Base-by-base conservation (phyloP, 2,113 vertebrate genomes). In the Sterna hirundo region DNA sequence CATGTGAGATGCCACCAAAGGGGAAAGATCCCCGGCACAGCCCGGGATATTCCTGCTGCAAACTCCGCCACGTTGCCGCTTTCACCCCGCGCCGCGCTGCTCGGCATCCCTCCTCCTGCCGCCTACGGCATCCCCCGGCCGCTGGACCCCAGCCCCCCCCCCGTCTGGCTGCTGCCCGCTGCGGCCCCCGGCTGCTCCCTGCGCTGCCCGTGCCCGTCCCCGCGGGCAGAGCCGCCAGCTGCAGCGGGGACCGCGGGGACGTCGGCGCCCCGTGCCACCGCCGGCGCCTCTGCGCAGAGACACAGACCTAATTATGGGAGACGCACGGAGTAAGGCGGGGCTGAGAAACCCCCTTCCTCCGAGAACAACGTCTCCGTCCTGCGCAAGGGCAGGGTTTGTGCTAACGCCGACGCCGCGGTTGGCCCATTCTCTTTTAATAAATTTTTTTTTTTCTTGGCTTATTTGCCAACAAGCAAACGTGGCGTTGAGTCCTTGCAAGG, bases 401-500 rank as follows among this genome's bases (percentile, higher is more conserved):
- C 61, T 29, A 17, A 60, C 3, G 1, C 40, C 11, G 21, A 16
- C 38, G 29, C 44, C 5, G 1, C 0, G 6, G 9, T 74, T 68
- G 25, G 46, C 8, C 1, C 5, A 30, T 51, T 47, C 23, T 25
- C 11, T 27, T 51, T 20, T 0, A 11, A 52, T 7, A 11, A 17
- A 34, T 20, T 3, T 2, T 5, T 38, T 5, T 38, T 55, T 40
- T 17, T 68, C 47, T 36, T 11, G 27, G 27, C 3, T 66, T n/a
- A 13, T 71, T 49, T n/a, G 10, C 57, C 57, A 0, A 3, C 3
- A 42, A 68, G 0, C 15, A 34, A 47, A 9, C 0, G 2, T 3
- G 71, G 30, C 0, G 0, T n/a, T 1, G 34, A n/a, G 74, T 42
- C 49, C 76, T 46, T 6, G 12, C 49, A 13, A 13, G 81, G 16